Evolutionary conservation across 2,113 vertebrate genomes (phyloP).

Genomic region (Excalfactoria chinensis): DNA sequence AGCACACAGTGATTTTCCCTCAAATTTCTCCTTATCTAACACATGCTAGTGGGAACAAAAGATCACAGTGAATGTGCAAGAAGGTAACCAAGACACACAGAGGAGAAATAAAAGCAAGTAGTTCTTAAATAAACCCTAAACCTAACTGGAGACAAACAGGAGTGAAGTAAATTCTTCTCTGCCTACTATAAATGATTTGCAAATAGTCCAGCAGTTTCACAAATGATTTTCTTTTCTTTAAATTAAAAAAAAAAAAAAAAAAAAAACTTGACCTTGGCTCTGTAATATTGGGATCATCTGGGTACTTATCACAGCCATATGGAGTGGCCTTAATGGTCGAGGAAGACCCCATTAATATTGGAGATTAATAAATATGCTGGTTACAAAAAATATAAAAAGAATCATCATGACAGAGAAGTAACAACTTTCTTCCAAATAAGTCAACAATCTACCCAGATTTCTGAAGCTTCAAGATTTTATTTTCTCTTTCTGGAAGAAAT

Average conservation of each 20-base stretch:
- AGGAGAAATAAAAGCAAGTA: neutral
- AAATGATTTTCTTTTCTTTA: too few relatives aligned
- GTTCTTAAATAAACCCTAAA: neutral
- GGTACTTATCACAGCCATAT: neutral
- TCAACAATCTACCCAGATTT: neutral
- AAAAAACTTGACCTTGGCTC: too few relatives aligned
- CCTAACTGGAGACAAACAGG: neutral
- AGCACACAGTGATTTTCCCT: neutral
- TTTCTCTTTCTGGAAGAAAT: too few relatives aligned
- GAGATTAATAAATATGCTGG: neutral
- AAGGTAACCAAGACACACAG: neutral
- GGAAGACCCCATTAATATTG: neutral
- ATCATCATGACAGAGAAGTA: neutral
- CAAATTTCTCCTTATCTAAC: neutral
- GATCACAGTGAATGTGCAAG: accelerated
- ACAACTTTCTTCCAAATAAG: neutral
- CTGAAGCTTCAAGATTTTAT: neutral
- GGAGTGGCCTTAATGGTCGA: neutral
- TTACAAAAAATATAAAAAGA: neutral
- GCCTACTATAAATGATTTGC: neutral
- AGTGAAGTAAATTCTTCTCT: neutral
- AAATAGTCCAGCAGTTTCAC: neutral
- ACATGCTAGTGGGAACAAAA: neutral
- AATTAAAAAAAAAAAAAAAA: too few relatives aligned
- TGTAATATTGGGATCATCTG: neutral